Percentiles rank a stretch among this genome's conserved stretches.
These are phyloP conservation scores for Unio delphinus DNA, from an alignment of 2,888 invertebrate species.

Conservation along the genomic window DNA sequence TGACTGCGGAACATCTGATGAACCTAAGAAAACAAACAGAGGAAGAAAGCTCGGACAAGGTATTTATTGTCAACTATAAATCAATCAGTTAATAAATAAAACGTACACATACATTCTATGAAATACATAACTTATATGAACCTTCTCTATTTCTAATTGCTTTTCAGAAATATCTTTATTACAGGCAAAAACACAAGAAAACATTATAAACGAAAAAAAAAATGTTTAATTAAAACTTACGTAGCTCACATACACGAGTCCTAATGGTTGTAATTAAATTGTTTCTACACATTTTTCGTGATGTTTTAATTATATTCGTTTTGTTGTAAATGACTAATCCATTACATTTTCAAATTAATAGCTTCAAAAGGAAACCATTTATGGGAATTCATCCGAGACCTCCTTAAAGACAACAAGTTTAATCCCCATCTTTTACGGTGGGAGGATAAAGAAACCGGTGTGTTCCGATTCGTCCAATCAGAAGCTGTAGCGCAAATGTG, in stretches of 20 bases:
- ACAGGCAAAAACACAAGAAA: not conserved
- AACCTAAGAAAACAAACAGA: slow-evolving; percentile 14
- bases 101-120: not conserved
- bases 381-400: slow-evolving; percentile 90
- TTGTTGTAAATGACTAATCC: too few relatives aligned
- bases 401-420: slow-evolving; percentile 82
- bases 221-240: not conserved
- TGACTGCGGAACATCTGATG: too few relatives aligned
- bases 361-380: slow-evolving; percentile 71
- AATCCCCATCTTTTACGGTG: slow-evolving; percentile 89
- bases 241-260: too few relatives aligned
- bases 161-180: slow-evolving; percentile 1
- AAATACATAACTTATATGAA: not conserved
- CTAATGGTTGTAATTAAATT: too few relatives aligned
- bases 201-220: not conserved
- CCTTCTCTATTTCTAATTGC: not conserved
- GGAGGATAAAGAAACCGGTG: slow-evolving; percentile 88
- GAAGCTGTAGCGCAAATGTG: slow-evolving; percentile 90
- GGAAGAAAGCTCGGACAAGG: slow-evolving; percentile 46
- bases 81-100: too few relatives aligned
- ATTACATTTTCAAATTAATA: slow-evolving; percentile 5
- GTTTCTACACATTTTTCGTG: too few relatives aligned
- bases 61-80: too few relatives aligned
- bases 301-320: too few relatives aligned
- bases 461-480: slow-evolving; percentile 91